Conservation (phyloP, 1,140 invertebrate species). For the Macrobrachium rosenbergii region DNA sequence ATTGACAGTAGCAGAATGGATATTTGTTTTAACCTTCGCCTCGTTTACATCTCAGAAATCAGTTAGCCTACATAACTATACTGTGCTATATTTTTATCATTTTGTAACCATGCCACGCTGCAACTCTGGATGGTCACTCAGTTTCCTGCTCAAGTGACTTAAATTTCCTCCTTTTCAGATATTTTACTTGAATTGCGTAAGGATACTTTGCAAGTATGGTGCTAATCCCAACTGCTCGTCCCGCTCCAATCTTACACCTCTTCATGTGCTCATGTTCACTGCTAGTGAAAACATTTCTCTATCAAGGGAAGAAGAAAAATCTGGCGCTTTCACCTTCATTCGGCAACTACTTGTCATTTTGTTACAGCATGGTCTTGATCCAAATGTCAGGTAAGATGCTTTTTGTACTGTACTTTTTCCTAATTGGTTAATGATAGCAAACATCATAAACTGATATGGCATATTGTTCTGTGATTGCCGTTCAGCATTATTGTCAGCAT, state of each 20-base stretch:
- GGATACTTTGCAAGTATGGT: constrained; percentile 78
- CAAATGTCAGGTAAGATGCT: constrained; percentile 66
- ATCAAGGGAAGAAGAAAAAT: constrained; percentile 75
- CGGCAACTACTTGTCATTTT: constrained; percentile 78
- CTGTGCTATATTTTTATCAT: too few species aligned
- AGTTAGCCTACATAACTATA: too few species aligned
- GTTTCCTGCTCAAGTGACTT: too few species aligned
- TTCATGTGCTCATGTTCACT: constrained; percentile 81
- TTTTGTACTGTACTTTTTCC: not conserved
- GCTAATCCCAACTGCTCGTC: constrained; percentile 83
- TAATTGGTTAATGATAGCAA: not conserved
- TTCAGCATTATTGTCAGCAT: not conserved
- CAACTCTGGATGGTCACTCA: too few species aligned
- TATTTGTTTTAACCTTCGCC: too few species aligned
- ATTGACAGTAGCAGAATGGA: too few species aligned
- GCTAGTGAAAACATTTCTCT: constrained; percentile 82
- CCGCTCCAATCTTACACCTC: constrained; percentile 78
- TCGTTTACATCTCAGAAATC: too few species aligned
- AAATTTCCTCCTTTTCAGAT: not conserved
- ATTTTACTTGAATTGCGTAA: constrained; percentile 77
- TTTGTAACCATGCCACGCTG: too few species aligned
- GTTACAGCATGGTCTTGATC: constrained; percentile 79
- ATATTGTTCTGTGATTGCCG: not conserved
- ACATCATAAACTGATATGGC: not conserved
- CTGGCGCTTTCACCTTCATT: constrained; percentile 72